Evolutionary conservation across 2,797 vertebrate genomes (phyloP), one percentile per base, ranked within the genome.

Genomic region (Sebastes cheni): DNA sequence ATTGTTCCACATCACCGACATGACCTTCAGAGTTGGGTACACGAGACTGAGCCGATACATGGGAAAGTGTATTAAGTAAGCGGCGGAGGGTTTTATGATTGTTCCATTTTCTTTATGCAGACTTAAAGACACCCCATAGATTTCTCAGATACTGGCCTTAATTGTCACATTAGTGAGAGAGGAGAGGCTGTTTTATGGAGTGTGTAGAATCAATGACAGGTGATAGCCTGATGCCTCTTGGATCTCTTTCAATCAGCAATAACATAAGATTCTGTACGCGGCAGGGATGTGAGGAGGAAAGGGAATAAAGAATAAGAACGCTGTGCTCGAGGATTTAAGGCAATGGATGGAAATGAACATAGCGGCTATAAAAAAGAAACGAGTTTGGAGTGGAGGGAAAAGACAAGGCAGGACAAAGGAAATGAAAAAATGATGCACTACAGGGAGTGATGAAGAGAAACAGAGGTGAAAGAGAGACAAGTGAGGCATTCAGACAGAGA

Each of bases 191-290:
- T 82, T 90, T 93, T 83, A 91, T 88, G 86, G 81, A 79, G 84
- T 87, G 92, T 88, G 83, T 25, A 60, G 71, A 92, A 91, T 91
- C 86, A 90, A 88, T 92, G 85, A 77, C 80, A 90, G 90, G 89
- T 85, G 87, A 86, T 72, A 69, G 79, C 69, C 68, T 58, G 56
- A 75, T 72, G 82, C 83, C 10, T 75, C 73, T 80, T 69, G 58
- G 79, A 86, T 86, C 81, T 75, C 75, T 79, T 81, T 87, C 67
- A 82, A 67, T 85, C 80, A 75, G 71, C 72, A 84, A 78, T 74
- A 88, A 73, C 65, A 78, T 18, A 36, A 79, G 79, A 82, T 42
- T 50, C 32, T 46, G 65, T 70, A 74, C n/a, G 7, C n/a, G 7
- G 77, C 65, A 30, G 55, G 56, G 29, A 88, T 46, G 27, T 27